Conservation (phyloP, 2,888 invertebrate genomes). For the Agrilus mali region DNA sequence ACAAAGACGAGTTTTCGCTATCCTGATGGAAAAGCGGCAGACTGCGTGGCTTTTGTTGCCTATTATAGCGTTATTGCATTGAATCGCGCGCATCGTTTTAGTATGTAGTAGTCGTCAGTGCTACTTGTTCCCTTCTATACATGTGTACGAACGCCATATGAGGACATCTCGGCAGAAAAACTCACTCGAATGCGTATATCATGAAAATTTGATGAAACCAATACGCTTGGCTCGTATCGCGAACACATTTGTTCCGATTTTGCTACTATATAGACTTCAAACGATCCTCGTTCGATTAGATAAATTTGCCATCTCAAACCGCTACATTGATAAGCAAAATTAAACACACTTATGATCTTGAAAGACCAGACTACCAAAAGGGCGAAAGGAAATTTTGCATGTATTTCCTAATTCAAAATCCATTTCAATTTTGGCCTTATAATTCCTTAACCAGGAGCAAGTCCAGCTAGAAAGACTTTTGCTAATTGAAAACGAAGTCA, state of each 20-base stretch:
- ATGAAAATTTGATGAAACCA: constrained; percentile 26
- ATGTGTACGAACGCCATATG: constrained; percentile 24
- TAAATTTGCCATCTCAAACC: too few relatives aligned
- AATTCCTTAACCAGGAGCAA: too few relatives aligned
- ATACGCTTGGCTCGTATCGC: constrained; percentile 10
- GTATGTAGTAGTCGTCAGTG: not conserved
- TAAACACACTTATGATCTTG: too few relatives aligned
- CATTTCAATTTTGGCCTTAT: too few relatives aligned
- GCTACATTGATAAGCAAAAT: too few relatives aligned
- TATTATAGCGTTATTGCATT: constrained; percentile 32
- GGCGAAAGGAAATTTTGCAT: too few relatives aligned
- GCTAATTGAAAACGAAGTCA: too few relatives aligned
- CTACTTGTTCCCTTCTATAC: too few relatives aligned
- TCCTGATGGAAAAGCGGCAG: constrained; percentile 32
- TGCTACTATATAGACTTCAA: constrained; percentile 3
- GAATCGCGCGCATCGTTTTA: constrained; percentile 9
- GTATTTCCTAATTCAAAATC: too few relatives aligned
- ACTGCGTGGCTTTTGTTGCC: constrained; percentile 35
- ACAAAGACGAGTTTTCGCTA: constrained; percentile 32
- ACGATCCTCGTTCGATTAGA: not conserved
- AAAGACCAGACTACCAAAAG: too few relatives aligned
- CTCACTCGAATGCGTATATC: constrained; percentile 22
- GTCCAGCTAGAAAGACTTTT: too few relatives aligned
- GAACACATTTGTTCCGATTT: constrained; percentile 17
- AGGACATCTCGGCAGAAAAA: constrained; percentile 29